These are phyloP conservation scores for Trypoxylus dichotomus DNA, from an alignment of 1,140 invertebrate genomes.

Conservation along the genomic window DNA sequence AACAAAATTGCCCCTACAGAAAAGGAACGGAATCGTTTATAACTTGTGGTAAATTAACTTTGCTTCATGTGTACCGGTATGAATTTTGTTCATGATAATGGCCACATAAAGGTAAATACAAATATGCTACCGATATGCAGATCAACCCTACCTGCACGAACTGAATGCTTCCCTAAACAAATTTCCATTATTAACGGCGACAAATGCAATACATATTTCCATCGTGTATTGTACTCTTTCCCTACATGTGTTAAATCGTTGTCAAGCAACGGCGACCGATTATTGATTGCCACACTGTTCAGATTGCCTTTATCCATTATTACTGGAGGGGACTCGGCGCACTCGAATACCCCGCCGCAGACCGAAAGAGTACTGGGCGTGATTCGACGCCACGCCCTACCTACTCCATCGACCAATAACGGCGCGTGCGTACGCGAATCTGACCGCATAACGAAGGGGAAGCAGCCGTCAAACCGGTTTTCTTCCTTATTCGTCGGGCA, in stretches of 20 bases:
- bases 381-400: neutral
- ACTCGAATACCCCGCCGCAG: neutral
- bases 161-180: slow-evolving; percentile 2
- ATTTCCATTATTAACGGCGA: slow-evolving; percentile 15
- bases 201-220: slow-evolving; percentile 14
- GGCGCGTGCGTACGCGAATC: slow-evolving; percentile 9
- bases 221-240: neutral
- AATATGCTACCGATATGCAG: neutral
- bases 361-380: neutral
- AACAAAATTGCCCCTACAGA: neutral
- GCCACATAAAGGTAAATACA: neutral
- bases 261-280: slow-evolving; percentile 5
- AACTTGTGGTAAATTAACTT: neutral
- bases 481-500: slow-evolving; percentile 10
- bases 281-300: slow-evolving; percentile 6
- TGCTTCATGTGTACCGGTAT: neutral
- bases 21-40: neutral
- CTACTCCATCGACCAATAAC: neutral
- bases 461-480: neutral
- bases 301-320: slow-evolving; percentile 19
- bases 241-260: slow-evolving; percentile 23
- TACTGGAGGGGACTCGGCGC: neutral
- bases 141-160: neutral
- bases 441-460: neutral
- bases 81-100: neutral